A percentile compares a stretch with the other conserved stretches of the same genome.
phyloP scores from a whole-genome alignment of 53 echinoderm and acorn worm species.

The Temnopleurus reevesii region DNA sequence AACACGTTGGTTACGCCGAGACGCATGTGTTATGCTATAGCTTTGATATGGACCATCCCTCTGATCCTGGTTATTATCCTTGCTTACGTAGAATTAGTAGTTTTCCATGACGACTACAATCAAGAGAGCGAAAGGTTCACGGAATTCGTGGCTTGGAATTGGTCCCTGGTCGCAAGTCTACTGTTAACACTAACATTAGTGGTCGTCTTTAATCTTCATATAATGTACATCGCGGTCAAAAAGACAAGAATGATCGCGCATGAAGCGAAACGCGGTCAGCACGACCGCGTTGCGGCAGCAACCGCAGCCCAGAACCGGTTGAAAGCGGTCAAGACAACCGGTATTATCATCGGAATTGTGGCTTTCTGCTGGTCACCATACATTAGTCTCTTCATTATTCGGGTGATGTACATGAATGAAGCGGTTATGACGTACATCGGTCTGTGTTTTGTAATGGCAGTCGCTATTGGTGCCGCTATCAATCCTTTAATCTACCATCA shows the following conservation, averaged over 20 bases:
- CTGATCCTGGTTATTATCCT: background rate
- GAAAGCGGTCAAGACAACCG: conserved; percentile 17
- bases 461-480: background rate
- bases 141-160: background rate
- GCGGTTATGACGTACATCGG: background rate
- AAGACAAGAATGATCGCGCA: background rate
- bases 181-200: background rate
- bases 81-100: too few relatives aligned
- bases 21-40: background rate
- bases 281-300: background rate
- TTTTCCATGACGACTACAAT: too few relatives aligned
- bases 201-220: background rate
- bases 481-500: conserved; percentile 14
- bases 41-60: background rate
- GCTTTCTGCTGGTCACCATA: background rate
- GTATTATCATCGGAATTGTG: background rate
- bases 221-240: background rate
- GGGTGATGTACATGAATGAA: background rate
- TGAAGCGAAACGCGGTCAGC: background rate
- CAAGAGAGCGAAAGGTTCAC: too few relatives aligned
- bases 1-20: background rate
- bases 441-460: background rate
- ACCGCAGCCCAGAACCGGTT: background rate
- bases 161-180: background rate
- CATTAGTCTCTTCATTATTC: background rate